Conservation (phyloP, 2,797 vertebrate genomes). For the Myotis pilosus region DNA sequence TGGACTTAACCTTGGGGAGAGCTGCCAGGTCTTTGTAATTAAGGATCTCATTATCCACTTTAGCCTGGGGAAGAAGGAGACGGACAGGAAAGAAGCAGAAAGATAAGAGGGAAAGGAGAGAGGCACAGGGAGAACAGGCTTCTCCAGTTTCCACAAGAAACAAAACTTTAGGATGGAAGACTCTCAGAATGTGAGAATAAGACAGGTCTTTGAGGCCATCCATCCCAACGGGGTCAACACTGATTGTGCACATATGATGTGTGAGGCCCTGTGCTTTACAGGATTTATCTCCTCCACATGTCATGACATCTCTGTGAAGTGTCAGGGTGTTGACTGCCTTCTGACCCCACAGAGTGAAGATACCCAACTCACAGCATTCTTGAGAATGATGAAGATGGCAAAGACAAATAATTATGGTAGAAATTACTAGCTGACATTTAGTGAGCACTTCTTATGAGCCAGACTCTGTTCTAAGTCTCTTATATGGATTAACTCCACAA, state of each 20-base stretch:
- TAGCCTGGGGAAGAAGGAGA: conserved; percentile 93
- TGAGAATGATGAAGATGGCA: not conserved
- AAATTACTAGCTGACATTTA: not conserved
- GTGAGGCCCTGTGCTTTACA: not conserved
- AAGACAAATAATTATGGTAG: not conserved
- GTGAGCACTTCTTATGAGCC: not conserved
- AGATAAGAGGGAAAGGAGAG: conserved; percentile 64
- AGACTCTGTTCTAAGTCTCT: not conserved
- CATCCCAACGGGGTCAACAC: not conserved
- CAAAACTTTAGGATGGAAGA: not conserved
- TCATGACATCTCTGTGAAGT: not conserved
- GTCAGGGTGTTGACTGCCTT: not conserved
- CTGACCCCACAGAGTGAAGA: not conserved
- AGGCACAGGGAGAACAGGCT: not conserved
- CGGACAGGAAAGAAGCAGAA: conserved; percentile 74
- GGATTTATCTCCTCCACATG: not conserved
- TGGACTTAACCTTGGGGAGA: conserved; percentile 99
- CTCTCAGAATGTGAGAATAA: not conserved
- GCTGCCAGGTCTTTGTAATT: conserved; percentile 99
- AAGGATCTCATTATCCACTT: conserved; percentile 99
- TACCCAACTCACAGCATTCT: not conserved
- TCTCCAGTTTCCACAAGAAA: not conserved
- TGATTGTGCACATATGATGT: not conserved
- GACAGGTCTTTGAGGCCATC: not conserved
- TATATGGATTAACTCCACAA: not conserved